Base-by-base conservation (phyloP, 2,888 invertebrate genomes). In the Arrhopalites spinosus region DNA sequence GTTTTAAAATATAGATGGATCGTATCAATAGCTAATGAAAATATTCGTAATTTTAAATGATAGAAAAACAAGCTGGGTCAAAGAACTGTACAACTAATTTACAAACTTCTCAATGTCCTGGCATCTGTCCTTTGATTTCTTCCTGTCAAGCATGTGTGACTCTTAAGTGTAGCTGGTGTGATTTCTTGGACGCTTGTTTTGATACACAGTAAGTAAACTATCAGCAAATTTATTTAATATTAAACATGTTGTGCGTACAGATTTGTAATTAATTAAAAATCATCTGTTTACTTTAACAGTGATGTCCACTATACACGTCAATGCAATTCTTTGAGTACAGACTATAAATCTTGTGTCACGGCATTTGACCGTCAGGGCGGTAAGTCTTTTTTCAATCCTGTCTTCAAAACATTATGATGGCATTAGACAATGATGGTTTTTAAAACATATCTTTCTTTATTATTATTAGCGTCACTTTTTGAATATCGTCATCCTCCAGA, bases 91-190 rank as follows among this genome's bases (percentile, higher is more conserved):
- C 95, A 0, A 95, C 94, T 0, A 95, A 95, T 86, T 86, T 95
- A 43, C 94, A 94, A 86, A 94, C 94, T 0, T 92, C 93, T 0
- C 89, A 93, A 13, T 94, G 94, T 84, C 94, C 94, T 0, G 95
- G 94, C 0, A 91, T 97, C 50, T 97, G 97, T 85, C 93, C 94
- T 0, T 91, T 94, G 0, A 87, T 97, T 2, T 92, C 92, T 0
- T 94, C 94, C 85, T 97, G 97, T 84, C 93, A 94, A 84, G 92
- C 96, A 0, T 97, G 97, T 85, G 88, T 95, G 78, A 92, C 94
- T 27, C 74, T 77, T 11, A 76, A 72, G 1, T 97, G 97, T 84
- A 95, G 95, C 1, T 97, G 97, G 96, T 97, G 96, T 84, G 92
- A 93, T 78, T 85, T 91, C 13, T 91, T 89, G n/a, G 87, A 89